Evolutionary conservation across 2,113 vertebrate species (phyloP).

Genomic region (Choloepus hoffmanni): DNA sequence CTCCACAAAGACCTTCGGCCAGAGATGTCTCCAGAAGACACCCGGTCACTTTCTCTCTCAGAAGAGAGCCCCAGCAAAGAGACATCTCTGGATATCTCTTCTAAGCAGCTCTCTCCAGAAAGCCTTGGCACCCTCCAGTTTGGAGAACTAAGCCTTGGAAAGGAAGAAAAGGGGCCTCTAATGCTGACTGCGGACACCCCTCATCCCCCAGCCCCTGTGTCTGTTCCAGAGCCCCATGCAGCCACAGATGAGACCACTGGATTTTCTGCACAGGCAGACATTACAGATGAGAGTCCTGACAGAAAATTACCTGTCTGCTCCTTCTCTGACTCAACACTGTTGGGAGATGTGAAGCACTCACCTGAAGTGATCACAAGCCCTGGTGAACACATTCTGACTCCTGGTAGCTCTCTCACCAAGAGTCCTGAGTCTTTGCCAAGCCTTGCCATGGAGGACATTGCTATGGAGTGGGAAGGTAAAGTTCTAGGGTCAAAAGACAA

Average conservation of each 20-base stretch:
- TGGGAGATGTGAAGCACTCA: constrained; percentile 38
- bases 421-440: constrained; percentile 72
- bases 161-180: constrained; percentile 75
- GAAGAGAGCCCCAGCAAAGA: constrained; percentile 85
- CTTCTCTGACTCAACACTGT: constrained; percentile 48
- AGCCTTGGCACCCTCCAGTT: constrained; percentile 79
- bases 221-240: constrained; percentile 68
- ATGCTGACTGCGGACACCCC: constrained; percentile 50
- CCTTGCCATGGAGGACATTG: constrained; percentile 66
- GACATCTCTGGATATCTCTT: constrained; percentile 83
- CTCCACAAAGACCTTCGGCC: constrained; percentile 74
- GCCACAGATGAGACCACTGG: constrained; percentile 66
- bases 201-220: background rate
- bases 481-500: constrained; percentile 44
- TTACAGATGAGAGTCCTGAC: constrained; percentile 72
- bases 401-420: constrained; percentile 71
- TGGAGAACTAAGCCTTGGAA: constrained; percentile 77
- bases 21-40: constrained; percentile 84
- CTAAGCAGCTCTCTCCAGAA: constrained; percentile 84
- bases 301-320: constrained; percentile 54
- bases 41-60: constrained; percentile 82
- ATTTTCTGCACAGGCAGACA: constrained; percentile 77
- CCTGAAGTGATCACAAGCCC: constrained; percentile 30
- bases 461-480: constrained; percentile 68
- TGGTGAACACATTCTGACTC: constrained; percentile 50